Evolutionary conservation across 1,140 invertebrate genomes (phyloP), one percentile per base, ranked within the genome.

Genomic region (Acromyrmex heyeri): DNA sequence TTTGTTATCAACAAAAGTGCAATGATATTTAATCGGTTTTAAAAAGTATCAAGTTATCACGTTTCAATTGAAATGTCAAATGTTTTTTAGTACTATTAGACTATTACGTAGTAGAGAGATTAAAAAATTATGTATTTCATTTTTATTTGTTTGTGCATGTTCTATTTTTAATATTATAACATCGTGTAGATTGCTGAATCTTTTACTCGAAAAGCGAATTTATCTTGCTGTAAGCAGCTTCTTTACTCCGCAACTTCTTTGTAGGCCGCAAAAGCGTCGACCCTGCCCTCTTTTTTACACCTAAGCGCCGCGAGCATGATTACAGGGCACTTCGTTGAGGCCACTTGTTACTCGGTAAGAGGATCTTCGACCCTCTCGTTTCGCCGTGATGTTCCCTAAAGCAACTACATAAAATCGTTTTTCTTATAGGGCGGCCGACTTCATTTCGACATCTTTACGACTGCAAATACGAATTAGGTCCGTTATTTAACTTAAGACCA

Each of bases 291-390:
- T 24, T 65, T 53, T 27, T 67, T 55, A 53, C 62, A 38, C 27
- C 62, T 67, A 79, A 79, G 48, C 62, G 27, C 77, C 48, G 62
- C 62, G 18, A 48, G 62, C 77, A 79, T 69, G 77, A 79, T 79
- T 69, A 64, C 64, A 69, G 77, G 38, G n/a, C 77, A 55, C 64
- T 81, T 81, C 64, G 77, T 55, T 34, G 77, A 69, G 50, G 64
- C 48, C 77, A 81, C 77, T 81, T 69, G 77, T 81, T 81, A 81
- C 77, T 27, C 77, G 64, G 27, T 81, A 70, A 81, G 77, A 81
- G 77, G 64, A 81, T 81, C 48, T 70, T 81, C 50, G 77, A 81
- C 48, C 77, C 77, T 69, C 64, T 69, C 64, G 30, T 81, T 55
- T 38, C 50, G 50, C 30, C 77, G 30, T 14, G 77, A 69, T 81